These are phyloP conservation scores for Chloroclystis v-ata DNA, from an alignment of 2,888 invertebrate species.

Conservation along the genomic window DNA sequence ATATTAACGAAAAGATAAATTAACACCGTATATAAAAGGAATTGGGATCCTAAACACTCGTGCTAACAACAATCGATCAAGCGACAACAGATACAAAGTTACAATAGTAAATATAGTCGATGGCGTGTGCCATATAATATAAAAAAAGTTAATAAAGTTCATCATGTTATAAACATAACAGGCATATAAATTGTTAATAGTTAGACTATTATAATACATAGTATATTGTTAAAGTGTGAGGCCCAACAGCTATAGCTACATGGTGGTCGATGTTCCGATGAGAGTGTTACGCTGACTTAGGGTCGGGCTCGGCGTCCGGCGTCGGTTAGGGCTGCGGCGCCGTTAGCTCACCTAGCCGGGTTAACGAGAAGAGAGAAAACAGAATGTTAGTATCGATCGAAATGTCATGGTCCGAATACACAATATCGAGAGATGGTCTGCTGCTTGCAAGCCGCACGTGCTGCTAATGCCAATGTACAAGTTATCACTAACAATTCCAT, in stretches of 20 bases:
- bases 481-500: neutral
- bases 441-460: conserved; percentile 49
- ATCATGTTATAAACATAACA: conserved; percentile 78
- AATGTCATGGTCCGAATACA: conserved; percentile 74
- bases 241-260: conserved; percentile 77
- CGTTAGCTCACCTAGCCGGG: conserved; percentile 89
- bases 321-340: conserved; percentile 76
- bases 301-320: conserved; percentile 55
- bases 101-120: conserved; percentile 77
- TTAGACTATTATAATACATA: conserved; percentile 79
- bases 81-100: conserved; percentile 73
- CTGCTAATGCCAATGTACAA: neutral
- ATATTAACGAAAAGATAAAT: conserved; percentile 32
- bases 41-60: conserved; percentile 69
- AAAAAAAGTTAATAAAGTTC: conserved; percentile 73
- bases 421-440: conserved; percentile 60
- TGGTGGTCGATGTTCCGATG: conserved; percentile 76
- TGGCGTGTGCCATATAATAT: conserved; percentile 71
- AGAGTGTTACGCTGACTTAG: conserved; percentile 68
- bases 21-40: conserved; percentile 48
- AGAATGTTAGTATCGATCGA: conserved; percentile 82
- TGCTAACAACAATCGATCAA: conserved; percentile 72
- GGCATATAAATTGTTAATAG: conserved; percentile 78
- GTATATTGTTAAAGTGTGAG: conserved; percentile 76
- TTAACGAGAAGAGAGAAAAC: conserved; percentile 85